Base-by-base conservation (phyloP, 2,888 invertebrate species). In the Herminia tarsipennalis region DNA sequence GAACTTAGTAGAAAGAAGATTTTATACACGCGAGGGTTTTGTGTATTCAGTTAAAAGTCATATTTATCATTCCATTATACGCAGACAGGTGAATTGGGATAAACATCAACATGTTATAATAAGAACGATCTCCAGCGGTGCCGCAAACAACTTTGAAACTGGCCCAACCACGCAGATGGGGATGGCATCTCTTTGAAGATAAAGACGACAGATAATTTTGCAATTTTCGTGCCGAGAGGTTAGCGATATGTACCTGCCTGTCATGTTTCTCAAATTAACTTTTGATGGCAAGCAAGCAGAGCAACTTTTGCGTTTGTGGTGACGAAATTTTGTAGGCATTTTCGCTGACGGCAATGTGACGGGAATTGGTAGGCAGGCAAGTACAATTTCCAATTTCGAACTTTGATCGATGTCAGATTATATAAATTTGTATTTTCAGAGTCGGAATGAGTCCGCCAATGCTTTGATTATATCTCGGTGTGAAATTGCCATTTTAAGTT, bases 121-220 rank as follows among this genome's bases (percentile, higher is more conserved):
- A 81, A 70, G 74, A 78, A 60, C 77, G 78, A 73, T 78, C 78
- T 82, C 81, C 81, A 77, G 71, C 80, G 73, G 79, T 69, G 78
- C 78, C 81, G 78, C 82, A 80, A 87, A 86, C 83, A 85, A 87
- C 81, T 88, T 89, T 81, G 81, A 80, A 85, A 88, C 83, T 85
- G 86, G 81, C 79, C 87, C 73, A 68, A 72, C 75, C 71, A 70
- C 76, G 78, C 83, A 83, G 82, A 81, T 89, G 90, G 78, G 74
- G 78, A 82, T 87, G 90, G 89, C 90, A 86, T 91, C 88, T 85
- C 90, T 90, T 91, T 90, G 90, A 90, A 88, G 89, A 90, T 90
- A 86, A 87, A 87, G 89, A 86, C 78, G 83, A 76, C 66, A 88
- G 86, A 88, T 90, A 90, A 90, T 88, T 91, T 87, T 81, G 84